Conservation (phyloP, 2,888 invertebrate species). For the Lymantria monacha region DNA sequence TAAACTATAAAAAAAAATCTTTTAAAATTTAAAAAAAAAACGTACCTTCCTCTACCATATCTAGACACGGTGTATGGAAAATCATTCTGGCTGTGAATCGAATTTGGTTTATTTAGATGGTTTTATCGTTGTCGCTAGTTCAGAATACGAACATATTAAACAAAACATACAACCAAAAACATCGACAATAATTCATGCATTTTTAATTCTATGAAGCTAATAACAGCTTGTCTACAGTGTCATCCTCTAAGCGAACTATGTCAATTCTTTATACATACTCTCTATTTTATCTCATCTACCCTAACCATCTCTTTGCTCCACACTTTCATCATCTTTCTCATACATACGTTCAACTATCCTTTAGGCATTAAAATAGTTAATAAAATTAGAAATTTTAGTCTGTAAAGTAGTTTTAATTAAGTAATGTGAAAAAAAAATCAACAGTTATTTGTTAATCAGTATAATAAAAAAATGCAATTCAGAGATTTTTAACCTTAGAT, state of each 20-base stretch:
- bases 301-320: constrained; percentile 26
- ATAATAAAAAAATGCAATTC: constrained; percentile 79
- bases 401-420: constrained; percentile 68
- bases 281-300: constrained; percentile 24
- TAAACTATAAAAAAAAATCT: constrained; percentile 54
- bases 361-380: constrained; percentile 61
- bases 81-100: constrained; percentile 81
- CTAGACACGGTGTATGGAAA: constrained; percentile 72
- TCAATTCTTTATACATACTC: constrained; percentile 59
- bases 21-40: constrained; percentile 47
- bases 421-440: constrained; percentile 59
- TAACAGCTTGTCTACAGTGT: constrained; percentile 25
- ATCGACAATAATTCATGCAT: constrained; percentile 60
- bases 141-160: constrained; percentile 19
- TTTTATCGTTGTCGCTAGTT: constrained; percentile 40
- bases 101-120: constrained; percentile 68
- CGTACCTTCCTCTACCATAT: constrained; percentile 72
- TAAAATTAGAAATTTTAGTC: constrained; percentile 61
- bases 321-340: constrained; percentile 36
- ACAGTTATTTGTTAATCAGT: constrained; percentile 80
- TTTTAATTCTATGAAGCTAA: constrained; percentile 23
- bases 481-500: constrained; percentile 74
- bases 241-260: constrained; percentile 40
- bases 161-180: constrained; percentile 38
- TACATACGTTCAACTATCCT: constrained; percentile 51